Base-by-base conservation (phyloP, 2,797 vertebrate species). In the Lepilemur ruficaudatus region DNA sequence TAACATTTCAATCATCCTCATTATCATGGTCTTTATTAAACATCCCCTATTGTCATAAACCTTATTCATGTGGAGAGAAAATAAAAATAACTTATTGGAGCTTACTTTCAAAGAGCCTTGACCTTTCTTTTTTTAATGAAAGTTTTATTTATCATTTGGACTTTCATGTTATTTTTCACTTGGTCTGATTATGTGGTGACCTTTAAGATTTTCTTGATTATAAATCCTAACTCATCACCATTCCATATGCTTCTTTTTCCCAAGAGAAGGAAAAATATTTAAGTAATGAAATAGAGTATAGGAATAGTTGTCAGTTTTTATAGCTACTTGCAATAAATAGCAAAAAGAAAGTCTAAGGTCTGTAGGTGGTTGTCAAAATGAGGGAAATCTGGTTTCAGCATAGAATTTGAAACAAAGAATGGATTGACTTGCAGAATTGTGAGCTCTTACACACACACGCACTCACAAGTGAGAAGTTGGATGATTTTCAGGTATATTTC, bases 201-300 rank as follows among this genome's bases (percentile, higher is more conserved):
- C 90, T 97, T 96, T 96, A 96, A 80, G 87, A 84, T 81, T 90
- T 52, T 94, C 38, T 59, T 95, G 80, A 90, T 94, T 95, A 81
- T 92, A 95, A 92, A 95, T 90, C 67, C 38, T 55, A 48, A 9
- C 46, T 95, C 55, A 81, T 95, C 88, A 88, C 52, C 28, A 67
- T 93, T 75, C 76, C 43, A 35, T 59, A 57, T 38, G 12, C n/a
- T 65, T 89, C 46, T 82, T 72, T 83, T 87, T 61, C 76, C 61
- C 61, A 78, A 48, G 80, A 93, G 84, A 95, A 92, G 35, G 10
- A 73, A 48, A 69, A 76, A 63, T 38, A 35, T n/a, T n/a, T 28
- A 87, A 89, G 13, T 67, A 41, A 81, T 48, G 43, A 70, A 83
- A 50, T 38, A 63, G 17, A 2, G 73, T 38, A 48, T 28, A 55